A percentile compares a stretch with the other conserved stretches of the same genome.
Evolutionary conservation across 35 echinoderm and acorn worm genomes (phyloP).

Genomic region (Holothuria glaberrima): DNA sequence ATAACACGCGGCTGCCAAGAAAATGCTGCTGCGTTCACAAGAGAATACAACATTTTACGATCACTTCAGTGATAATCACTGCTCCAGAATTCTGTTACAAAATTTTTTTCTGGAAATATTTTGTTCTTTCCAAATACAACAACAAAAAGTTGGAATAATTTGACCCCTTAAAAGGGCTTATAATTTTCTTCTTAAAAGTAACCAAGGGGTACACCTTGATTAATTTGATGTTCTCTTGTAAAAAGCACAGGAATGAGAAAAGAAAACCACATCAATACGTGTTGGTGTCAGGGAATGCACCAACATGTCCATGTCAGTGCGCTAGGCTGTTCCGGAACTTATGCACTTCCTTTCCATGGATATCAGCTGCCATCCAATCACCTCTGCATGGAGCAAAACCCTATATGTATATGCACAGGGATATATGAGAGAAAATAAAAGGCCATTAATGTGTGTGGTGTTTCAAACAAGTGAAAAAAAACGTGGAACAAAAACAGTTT

Average conservation of each 20-base stretch:
- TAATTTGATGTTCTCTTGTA: background rate
- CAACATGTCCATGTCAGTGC: constrained; percentile 50
- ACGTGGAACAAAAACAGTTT: background rate
- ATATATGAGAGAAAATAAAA: constrained; percentile 61
- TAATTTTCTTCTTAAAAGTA: too few species aligned
- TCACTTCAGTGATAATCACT: too few species aligned
- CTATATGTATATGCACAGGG: constrained; percentile 50
- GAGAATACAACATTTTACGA: constrained; percentile 17
- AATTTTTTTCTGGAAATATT: background rate
- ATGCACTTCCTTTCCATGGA: constrained; percentile 26
- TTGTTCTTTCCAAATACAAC: background rate
- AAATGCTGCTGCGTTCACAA: constrained; percentile 46
- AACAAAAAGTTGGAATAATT: background rate
- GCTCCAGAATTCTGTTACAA: too few species aligned
- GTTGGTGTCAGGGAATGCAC: constrained; percentile 53
- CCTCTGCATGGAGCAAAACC: constrained; percentile 44
- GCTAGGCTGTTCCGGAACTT: background rate
- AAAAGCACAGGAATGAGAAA: constrained; percentile 54
- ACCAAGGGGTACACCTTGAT: too few species aligned
- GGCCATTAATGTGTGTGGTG: constrained; percentile 54
- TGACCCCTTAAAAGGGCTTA: background rate
- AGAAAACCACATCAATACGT: constrained; percentile 58
- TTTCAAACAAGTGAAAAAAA: constrained; percentile 14
- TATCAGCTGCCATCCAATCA: constrained; percentile 26
- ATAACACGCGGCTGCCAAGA: background rate